Conservation (phyloP, 2,113 vertebrate species). For the Taxidea taxus region DNA sequence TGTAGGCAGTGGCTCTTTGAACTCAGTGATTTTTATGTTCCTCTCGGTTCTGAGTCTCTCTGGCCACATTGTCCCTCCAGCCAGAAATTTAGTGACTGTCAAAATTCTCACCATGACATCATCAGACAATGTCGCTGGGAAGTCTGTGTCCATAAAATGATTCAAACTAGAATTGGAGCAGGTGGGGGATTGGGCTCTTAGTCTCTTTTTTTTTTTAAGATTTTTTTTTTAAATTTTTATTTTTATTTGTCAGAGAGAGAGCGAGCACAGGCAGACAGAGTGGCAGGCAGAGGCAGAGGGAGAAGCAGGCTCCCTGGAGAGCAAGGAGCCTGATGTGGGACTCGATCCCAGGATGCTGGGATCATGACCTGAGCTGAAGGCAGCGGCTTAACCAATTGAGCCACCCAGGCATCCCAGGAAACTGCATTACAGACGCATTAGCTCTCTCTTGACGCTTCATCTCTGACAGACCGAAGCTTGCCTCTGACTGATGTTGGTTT, state of each 20-base stretch:
- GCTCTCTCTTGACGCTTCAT: neutral
- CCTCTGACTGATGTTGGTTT: slow-evolving; percentile 7
- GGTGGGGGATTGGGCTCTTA: neutral
- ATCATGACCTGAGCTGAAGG: no score
- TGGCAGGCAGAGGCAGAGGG: no score
- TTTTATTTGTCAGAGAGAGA: no score
- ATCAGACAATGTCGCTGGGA: slow-evolving; percentile 26
- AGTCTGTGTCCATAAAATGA: neutral
- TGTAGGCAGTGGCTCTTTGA: neutral
- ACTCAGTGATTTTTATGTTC: neutral
- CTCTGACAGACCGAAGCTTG: slow-evolving; percentile 37
- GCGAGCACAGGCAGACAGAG: no score
- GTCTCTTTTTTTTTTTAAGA: no score
- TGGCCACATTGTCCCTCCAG: neutral
- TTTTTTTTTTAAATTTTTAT: no score
- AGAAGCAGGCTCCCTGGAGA: no score
- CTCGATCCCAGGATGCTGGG: no score
- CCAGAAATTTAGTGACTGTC: slow-evolving; percentile 35
- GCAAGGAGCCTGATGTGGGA: no score
- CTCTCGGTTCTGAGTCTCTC: neutral
- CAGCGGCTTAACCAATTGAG: no score
- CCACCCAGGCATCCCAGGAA: no score
- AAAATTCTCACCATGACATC: slow-evolving; percentile 41
- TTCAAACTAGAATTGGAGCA: neutral
- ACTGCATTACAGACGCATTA: slow-evolving; percentile 46